Percentiles rank a stretch among this genome's conserved stretches.
These are phyloP conservation scores for Bombus consobrinus DNA, from an alignment of 1,140 invertebrate species.

Conservation along the genomic window DNA sequence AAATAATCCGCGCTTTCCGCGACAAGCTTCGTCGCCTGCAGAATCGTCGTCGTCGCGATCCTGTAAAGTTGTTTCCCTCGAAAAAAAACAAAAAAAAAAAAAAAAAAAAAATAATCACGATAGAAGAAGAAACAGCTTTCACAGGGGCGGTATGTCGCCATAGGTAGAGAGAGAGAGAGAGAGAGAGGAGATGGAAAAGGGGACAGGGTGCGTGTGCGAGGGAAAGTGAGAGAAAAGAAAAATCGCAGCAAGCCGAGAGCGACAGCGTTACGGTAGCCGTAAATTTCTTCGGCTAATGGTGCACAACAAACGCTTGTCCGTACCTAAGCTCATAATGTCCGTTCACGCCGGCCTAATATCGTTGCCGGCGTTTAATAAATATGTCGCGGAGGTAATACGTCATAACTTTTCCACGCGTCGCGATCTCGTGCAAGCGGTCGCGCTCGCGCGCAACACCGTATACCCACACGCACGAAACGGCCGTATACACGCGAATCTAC, in stretches of 20 bases:
- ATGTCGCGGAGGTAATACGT: conserved; percentile 68
- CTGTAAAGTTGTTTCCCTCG: no score
- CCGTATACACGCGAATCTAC: neutral
- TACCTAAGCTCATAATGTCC: conserved; percentile 66
- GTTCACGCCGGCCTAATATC: conserved; percentile 76
- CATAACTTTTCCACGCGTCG: conserved; percentile 67
- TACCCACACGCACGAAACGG: neutral
- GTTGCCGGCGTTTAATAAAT: conserved; percentile 73
- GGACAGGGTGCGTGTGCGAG: neutral
- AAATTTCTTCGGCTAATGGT: conserved; percentile 72
- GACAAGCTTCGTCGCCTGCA: neutral
- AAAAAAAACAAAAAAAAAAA: neutral
- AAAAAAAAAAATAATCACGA: neutral
- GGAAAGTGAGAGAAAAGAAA: conserved; percentile 25
- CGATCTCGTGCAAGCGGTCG: conserved; percentile 18
- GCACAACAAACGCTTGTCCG: conserved; percentile 74
- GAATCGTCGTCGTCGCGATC: neutral
- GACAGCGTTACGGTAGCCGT: conserved; percentile 62
- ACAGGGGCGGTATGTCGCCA: no score
- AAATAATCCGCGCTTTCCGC: neutral
- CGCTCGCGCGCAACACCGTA: neutral
- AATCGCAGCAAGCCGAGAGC: conserved; percentile 39
- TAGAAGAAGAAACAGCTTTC: no score
- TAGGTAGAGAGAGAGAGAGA: neutral
- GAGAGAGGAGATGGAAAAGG: neutral